A percentile compares a stretch with the other conserved stretches of the same genome.
phyloP scores from a whole-genome alignment of 1,140 invertebrate species.

The Eupeodes corollae region DNA sequence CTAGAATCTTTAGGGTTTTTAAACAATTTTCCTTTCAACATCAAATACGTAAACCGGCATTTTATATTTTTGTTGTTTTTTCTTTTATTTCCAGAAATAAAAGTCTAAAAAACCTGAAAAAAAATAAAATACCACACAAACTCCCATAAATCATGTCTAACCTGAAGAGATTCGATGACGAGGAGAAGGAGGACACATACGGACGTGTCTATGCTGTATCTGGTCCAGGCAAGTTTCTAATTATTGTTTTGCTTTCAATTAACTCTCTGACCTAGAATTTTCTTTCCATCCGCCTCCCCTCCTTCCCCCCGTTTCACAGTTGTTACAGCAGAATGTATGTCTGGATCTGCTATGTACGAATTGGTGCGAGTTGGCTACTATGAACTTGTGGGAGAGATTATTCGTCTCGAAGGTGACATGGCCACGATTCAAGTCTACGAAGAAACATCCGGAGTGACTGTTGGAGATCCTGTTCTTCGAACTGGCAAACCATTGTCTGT shows the following conservation, averaged over 20 bases:
- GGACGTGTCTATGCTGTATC: constrained; percentile 96
- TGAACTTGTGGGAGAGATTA: constrained; percentile 98
- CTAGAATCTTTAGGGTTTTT: too few species aligned
- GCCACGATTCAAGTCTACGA: constrained; percentile 99
- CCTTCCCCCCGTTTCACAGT: constrained; percentile 47
- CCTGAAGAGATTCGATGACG: constrained; percentile 66
- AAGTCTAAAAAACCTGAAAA: neutral
- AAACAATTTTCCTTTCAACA: too few species aligned
- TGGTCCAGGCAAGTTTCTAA: constrained; percentile 82
- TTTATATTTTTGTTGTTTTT: too few species aligned
- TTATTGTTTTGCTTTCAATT: neutral
- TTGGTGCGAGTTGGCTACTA: constrained; percentile 95
- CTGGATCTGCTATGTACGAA: constrained; percentile 99
- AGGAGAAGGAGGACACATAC: constrained; percentile 77
- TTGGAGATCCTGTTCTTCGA: constrained; percentile 95
- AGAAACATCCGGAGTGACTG: constrained; percentile 98
- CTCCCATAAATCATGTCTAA: constrained; percentile 35
- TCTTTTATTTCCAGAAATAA: too few species aligned
- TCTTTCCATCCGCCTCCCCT: neutral
- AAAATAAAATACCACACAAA: constrained; percentile 15
- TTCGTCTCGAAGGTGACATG: constrained; percentile 97
- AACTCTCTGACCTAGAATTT: too few species aligned
- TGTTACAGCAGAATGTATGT: constrained; percentile 97
- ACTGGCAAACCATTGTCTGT: constrained; percentile 94
- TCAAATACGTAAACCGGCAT: too few species aligned